Evolutionary conservation across 2,888 invertebrate genomes (phyloP).

Genomic region (Lasioglossum pauxillum): DNA sequence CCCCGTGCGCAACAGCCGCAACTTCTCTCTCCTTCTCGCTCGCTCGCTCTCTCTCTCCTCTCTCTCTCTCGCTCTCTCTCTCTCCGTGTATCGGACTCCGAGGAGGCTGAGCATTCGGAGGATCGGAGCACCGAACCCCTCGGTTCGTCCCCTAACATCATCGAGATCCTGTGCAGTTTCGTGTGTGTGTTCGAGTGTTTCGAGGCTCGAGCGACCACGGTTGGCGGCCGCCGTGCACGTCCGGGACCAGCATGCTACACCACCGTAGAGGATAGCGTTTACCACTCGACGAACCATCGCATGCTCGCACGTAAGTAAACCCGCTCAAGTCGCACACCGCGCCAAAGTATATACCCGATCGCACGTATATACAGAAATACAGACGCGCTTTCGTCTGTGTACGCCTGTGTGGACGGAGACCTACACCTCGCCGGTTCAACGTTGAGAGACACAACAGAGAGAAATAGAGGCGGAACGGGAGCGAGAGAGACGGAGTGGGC

Average conservation of each 20-base stretch:
- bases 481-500: conserved; percentile 49
- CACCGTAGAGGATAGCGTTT: conserved; percentile 61
- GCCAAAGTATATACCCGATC: conserved; percentile 3
- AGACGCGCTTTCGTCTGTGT: conserved; percentile 40
- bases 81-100: neutral
- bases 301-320: conserved; percentile 67
- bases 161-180: conserved; percentile 3
- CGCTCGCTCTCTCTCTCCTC: neutral
- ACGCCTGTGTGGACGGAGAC: conserved; percentile 46
- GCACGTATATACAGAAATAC: conserved; percentile 20
- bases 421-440: conserved; percentile 67
- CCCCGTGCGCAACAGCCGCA: neutral
- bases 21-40: neutral
- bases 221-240: conserved; percentile 31
- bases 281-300: conserved; percentile 46
- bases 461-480: conserved; percentile 21
- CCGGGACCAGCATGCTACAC: conserved; percentile 57
- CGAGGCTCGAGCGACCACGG: neutral
- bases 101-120: neutral
- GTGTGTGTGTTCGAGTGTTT: neutral
- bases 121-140: neutral
- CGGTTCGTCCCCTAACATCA: neutral
- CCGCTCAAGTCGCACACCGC: conserved; percentile 23
- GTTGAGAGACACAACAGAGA: conserved; percentile 55
- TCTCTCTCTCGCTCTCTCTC: neutral